Conservation (phyloP, 92 coral and sea anemone species). For the Parazoanthus atlanticus region DNA sequence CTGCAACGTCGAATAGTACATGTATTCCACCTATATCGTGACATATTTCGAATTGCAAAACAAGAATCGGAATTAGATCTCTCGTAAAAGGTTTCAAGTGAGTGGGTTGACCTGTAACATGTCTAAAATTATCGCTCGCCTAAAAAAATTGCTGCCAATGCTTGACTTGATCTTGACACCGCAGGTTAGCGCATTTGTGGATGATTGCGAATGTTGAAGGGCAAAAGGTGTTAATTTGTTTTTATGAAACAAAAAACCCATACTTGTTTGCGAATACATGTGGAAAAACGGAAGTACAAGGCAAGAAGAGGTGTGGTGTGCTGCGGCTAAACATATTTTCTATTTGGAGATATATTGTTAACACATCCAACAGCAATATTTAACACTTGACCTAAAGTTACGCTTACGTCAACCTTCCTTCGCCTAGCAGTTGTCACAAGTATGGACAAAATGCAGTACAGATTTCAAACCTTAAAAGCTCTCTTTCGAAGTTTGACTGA, state of each 20-base stretch:
- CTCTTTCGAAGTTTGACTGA: background rate
- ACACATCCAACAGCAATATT: background rate
- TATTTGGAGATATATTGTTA: background rate
- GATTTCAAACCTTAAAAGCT: background rate
- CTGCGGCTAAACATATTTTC: background rate
- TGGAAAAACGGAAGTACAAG: background rate
- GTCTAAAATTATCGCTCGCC: background rate
- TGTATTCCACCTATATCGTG: too few relatives aligned
- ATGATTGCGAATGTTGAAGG: background rate
- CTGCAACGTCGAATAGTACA: too few relatives aligned
- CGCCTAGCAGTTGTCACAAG: too few relatives aligned
- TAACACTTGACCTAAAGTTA: too few relatives aligned
- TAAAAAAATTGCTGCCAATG: background rate
- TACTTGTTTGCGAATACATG: background rate
- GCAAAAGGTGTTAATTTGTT: background rate
- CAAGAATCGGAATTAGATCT: too few relatives aligned
- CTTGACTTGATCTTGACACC: too few relatives aligned
- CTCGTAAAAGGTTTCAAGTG: too few relatives aligned
- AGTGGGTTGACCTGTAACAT: too few relatives aligned
- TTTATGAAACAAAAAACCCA: too few relatives aligned
- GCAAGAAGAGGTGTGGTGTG: background rate
- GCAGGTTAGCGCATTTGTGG: too few relatives aligned
- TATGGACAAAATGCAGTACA: background rate
- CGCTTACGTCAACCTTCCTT: too few relatives aligned
- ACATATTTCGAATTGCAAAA: too few relatives aligned